Evolutionary conservation across 2,797 vertebrate species (phyloP).

Genomic region (Sebastolobus altivelis): DNA sequence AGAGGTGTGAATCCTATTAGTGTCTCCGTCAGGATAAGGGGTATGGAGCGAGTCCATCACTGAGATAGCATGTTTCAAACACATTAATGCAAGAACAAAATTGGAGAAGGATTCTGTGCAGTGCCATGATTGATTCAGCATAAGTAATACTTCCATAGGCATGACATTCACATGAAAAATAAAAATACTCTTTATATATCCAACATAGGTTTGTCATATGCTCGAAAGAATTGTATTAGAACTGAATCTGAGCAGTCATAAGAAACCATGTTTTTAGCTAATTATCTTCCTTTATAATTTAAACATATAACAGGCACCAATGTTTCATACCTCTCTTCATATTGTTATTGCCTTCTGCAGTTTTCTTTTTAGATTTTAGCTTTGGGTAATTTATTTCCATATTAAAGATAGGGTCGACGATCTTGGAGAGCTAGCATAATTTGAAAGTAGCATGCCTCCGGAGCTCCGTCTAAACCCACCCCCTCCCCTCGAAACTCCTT

Average conservation of each 20-base stretch:
- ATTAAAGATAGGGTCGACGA: no score
- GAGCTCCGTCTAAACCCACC: no score
- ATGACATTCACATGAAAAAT: neutral
- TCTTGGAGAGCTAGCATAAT: no score
- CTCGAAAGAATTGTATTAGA: neutral
- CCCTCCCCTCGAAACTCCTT: no score
- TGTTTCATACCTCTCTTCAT: no score
- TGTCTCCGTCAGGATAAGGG: conserved; percentile 30
- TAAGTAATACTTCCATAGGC: neutral
- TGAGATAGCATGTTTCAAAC: conserved; percentile 5
- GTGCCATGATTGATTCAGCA: neutral
- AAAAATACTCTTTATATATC: neutral
- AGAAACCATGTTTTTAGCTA: neutral
- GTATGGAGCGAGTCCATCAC: conserved; percentile 36
- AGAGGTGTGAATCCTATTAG: conserved; percentile 49
- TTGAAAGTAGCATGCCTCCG: no score
- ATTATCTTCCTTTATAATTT: neutral
- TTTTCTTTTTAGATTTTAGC: no score
- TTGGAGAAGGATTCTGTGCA: neutral
- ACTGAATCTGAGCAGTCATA: neutral
- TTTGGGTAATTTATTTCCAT: no score
- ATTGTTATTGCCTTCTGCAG: no score
- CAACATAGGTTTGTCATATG: neutral
- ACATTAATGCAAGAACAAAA: neutral
- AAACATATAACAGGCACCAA: neutral